Base-by-base conservation (phyloP, 1,140 invertebrate genomes). In the Leptopilina boulardi region DNA sequence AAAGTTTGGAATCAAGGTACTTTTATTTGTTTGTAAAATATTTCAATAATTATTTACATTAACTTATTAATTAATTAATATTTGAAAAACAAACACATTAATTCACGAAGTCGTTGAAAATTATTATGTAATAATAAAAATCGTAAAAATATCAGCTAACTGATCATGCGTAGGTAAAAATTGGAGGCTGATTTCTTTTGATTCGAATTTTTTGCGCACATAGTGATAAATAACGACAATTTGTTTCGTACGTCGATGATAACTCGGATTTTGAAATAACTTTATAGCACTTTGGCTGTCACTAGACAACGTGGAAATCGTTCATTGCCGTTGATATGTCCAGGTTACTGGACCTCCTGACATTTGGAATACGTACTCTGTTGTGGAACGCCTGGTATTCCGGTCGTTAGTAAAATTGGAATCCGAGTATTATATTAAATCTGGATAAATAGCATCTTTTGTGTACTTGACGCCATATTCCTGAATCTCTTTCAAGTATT, bases 21-120 rank as follows among this genome's bases (percentile, higher is more conserved):
- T n/a, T n/a, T n/a, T n/a, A n/a, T n/a, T n/a, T n/a, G n/a, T n/a
- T n/a, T n/a, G n/a, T n/a, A n/a, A n/a, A n/a, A n/a, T n/a, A n/a
- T n/a, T n/a, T n/a, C n/a, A n/a, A n/a, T n/a, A n/a, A n/a, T n/a
- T n/a, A n/a, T n/a, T n/a, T n/a, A n/a, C n/a, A n/a, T n/a, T n/a
- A n/a, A n/a, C n/a, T n/a, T n/a, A n/a, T n/a, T n/a, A n/a, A n/a
- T n/a, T n/a, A n/a, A n/a, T n/a, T n/a, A n/a, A n/a, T n/a, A n/a
- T n/a, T n/a, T n/a, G n/a, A n/a, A n/a, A n/a, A n/a, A n/a, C n/a
- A 41, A 82, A 70, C 91, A 91, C 15, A 13, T 54, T 19, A 54
- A 54, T 54, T 54, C 19, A n/a, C 47, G 13, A 19, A 54, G 3
- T n/a, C 19, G 13, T 54, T 54, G 15, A 19, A 54, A 54, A 13